Conservation (phyloP, 2,113 vertebrate species). For the Sylvietta virens region DNA sequence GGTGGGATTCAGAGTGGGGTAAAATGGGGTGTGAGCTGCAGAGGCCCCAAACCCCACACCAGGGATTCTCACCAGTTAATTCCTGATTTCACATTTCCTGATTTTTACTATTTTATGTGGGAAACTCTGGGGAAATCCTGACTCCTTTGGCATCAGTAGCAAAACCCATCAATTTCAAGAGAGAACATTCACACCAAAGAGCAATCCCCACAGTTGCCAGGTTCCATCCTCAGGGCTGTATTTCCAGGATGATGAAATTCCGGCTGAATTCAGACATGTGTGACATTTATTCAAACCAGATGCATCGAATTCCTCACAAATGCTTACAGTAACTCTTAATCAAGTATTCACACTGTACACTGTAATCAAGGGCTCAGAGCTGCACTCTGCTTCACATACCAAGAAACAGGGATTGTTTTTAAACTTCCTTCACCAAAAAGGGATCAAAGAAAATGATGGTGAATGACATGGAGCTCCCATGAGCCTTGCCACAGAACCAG, state of each 20-base stretch:
- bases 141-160: not conserved
- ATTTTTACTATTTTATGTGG: not conserved
- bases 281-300: conserved; percentile 21
- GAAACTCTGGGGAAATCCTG: not conserved
- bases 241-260: conserved; percentile 1
- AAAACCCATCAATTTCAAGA: not conserved
- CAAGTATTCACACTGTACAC: not conserved
- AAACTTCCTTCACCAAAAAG: not conserved
- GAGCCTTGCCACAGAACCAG: not conserved
- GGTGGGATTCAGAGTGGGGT: not conserved
- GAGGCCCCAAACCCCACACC: not conserved
- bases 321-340: conserved; percentile 21
- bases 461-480: not conserved
- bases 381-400: not conserved
- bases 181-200: not conserved
- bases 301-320: not conserved
- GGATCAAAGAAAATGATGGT: not conserved
- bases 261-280: not conserved
- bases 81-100: not conserved
- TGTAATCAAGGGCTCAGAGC: not conserved
- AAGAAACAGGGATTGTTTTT: not conserved
- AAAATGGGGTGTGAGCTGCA: not conserved
- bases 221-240: not conserved
- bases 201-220: not conserved
- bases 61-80: not conserved